These are phyloP conservation scores for Craseonycteris thonglongyai DNA, from an alignment of 2,113 vertebrate species.

Conservation along the genomic window DNA sequence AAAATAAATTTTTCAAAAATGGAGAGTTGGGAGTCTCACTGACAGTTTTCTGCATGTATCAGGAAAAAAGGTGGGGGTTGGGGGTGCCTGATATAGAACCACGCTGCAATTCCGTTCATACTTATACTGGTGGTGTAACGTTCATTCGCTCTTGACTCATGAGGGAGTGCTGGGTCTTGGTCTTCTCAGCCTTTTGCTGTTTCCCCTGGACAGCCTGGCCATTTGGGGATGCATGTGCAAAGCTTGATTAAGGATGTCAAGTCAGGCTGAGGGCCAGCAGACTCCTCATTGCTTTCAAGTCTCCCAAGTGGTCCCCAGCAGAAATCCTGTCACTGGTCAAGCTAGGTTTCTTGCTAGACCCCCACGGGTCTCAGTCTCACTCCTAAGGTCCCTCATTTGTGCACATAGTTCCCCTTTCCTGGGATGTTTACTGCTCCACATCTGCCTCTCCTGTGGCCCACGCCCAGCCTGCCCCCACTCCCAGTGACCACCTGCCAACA, in stretches of 20 bases:
- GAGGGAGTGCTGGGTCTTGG: neutral
- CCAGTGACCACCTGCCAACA: neutral
- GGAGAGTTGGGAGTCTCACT: constrained; percentile 7
- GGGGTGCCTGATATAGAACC: no score
- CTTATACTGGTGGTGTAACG: rapidly evolving
- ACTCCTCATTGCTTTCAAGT: neutral
- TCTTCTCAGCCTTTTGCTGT: neutral
- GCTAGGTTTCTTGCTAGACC: neutral
- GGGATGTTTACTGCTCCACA: neutral
- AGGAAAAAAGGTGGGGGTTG: neutral
- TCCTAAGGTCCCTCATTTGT: neutral
- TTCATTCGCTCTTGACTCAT: neutral
- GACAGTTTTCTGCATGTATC: neutral
- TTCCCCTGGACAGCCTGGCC: neutral
- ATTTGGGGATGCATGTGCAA: neutral
- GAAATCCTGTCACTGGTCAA: neutral
- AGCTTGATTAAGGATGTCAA: no score
- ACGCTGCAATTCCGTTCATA: neutral
- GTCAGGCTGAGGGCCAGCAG: neutral
- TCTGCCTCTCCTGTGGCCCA: neutral
- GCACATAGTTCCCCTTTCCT: neutral
- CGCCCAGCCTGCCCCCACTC: rapidly evolving
- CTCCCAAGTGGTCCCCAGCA: neutral
- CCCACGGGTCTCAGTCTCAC: neutral
- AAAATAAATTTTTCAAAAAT: constrained; percentile 76